Conservation (phyloP, 2,888 invertebrate genomes). For the Metallyticus violacea region DNA sequence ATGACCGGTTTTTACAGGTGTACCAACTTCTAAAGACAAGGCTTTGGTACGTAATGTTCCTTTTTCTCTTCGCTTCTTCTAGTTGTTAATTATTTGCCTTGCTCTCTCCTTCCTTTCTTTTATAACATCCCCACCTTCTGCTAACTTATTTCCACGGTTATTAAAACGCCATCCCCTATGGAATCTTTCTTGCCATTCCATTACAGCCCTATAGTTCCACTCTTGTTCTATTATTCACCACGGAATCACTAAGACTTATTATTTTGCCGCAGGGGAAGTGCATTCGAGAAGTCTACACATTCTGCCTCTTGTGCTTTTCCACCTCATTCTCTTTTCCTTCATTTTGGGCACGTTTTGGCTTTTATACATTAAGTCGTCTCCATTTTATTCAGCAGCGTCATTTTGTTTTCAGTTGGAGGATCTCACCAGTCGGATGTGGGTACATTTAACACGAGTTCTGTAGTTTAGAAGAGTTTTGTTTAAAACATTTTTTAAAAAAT, state of each 20-base stretch:
- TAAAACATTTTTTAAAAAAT: not conserved
- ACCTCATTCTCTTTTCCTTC: not conserved
- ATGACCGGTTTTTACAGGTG: not conserved
- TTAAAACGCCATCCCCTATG: not conserved
- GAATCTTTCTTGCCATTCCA: not conserved
- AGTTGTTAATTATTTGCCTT: not conserved
- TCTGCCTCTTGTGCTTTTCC: no score
- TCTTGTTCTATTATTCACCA: not conserved
- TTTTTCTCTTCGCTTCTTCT: not conserved
- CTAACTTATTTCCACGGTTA: not conserved
- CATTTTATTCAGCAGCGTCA: not conserved
- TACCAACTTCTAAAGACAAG: no score
- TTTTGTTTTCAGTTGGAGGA: no score
- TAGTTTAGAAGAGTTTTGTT: not conserved
- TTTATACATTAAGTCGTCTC: not conserved
- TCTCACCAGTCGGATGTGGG: not conserved
- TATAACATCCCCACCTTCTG: no score
- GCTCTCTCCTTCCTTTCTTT: no score
- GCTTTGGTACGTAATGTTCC: no score
- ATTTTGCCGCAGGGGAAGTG: not conserved
- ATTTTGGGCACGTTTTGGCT: no score
- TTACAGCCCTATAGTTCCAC: no score
- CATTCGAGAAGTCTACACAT: not conserved
- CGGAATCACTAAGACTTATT: not conserved
- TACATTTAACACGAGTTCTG: no score